phyloP scores from a whole-genome alignment of 1,140 invertebrate genomes.

The Portunus trituberculatus region DNA sequence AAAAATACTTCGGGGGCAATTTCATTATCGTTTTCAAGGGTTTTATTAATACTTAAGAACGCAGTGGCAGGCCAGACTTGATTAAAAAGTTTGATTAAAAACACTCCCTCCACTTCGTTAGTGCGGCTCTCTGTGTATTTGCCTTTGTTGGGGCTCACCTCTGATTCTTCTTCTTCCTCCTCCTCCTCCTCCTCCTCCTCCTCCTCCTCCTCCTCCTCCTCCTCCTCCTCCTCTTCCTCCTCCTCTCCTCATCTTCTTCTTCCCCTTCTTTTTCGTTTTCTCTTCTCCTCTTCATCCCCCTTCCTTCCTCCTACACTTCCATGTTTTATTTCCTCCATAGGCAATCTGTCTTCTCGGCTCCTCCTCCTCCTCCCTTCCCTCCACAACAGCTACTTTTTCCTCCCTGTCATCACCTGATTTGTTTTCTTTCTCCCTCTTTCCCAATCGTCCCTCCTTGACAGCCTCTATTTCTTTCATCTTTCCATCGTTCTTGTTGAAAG shows the following conservation, averaged over 20 bases:
- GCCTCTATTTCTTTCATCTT: neutral
- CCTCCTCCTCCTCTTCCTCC: neutral
- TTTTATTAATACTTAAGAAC: slow-evolving; percentile 59
- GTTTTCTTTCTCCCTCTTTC: slow-evolving; percentile 16
- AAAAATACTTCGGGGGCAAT: slow-evolving; percentile 41
- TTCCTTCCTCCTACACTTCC: neutral
- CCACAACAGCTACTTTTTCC: neutral
- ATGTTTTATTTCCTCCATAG: neutral
- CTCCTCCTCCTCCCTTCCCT: neutral
- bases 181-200: neutral
- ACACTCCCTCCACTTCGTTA: slow-evolving; percentile 47
- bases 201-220: neutral
- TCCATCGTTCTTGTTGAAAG: neutral
- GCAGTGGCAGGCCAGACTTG: slow-evolving; percentile 51
- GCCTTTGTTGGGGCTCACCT: neutral
- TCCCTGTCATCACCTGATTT: neutral
- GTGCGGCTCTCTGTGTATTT: slow-evolving; percentile 21
- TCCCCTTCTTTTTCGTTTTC: neutral
- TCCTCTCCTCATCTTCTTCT: neutral
- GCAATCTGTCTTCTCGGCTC: neutral
- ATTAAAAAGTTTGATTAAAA: slow-evolving; percentile 61
- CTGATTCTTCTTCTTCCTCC: neutral
- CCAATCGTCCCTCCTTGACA: neutral
- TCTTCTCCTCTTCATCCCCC: too few relatives aligned
- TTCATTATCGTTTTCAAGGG: slow-evolving; percentile 57